phyloP scores from a whole-genome alignment of 2,113 vertebrate genomes.

The Varanus komodoensis region DNA sequence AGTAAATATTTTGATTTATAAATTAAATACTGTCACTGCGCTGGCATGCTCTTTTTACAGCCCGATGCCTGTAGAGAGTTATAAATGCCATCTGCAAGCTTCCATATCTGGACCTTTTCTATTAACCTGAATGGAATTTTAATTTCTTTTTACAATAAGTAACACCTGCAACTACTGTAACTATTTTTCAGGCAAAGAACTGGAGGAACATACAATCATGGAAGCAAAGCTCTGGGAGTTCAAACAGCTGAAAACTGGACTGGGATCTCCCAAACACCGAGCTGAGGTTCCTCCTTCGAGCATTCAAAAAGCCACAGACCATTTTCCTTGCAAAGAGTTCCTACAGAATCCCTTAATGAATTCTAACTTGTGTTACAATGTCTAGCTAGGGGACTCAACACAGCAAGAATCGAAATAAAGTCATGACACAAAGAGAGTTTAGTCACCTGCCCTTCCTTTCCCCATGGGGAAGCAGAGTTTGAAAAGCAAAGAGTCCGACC shows the following conservation, averaged over 20 bases:
- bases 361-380: no score
- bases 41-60: constrained; percentile 11
- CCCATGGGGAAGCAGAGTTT: no score
- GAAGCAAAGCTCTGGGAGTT: not conserved
- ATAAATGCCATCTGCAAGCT: constrained; percentile 16
- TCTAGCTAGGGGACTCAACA: no score
- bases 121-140: not conserved
- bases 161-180: not conserved
- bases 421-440: no score
- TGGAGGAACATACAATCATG: not conserved
- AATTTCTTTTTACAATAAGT: constrained; percentile 14
- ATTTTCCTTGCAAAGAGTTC: no score
- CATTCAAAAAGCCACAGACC: no score
- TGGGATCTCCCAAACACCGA: not conserved
- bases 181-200: constrained; percentile 10
- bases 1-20: constrained; percentile 35
- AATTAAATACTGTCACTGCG: constrained; percentile 7
- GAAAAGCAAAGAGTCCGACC: no score
- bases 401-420: no score
- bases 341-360: no score
- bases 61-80: not conserved
- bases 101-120: constrained; percentile 23
- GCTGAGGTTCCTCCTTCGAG: no score
- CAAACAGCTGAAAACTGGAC: not conserved
- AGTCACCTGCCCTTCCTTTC: no score